These are phyloP conservation scores for Pterostichus madidus DNA, from an alignment of 2,888 invertebrate genomes.

Conservation along the genomic window DNA sequence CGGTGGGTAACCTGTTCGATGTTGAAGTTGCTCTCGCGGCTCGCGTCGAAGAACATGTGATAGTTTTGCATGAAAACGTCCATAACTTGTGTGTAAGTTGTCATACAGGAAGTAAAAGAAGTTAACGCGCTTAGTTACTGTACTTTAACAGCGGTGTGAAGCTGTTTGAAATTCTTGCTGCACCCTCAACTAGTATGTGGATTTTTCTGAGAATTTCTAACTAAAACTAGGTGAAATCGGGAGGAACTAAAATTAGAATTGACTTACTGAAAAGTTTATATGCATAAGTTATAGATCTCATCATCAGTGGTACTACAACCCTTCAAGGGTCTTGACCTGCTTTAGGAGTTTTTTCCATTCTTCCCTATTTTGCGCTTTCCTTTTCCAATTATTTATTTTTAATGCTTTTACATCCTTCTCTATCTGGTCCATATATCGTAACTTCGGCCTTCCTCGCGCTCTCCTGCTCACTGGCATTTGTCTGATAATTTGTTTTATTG, in stretches of 20 bases:
- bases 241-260: not conserved
- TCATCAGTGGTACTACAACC: too few species aligned
- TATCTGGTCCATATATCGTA: too few species aligned
- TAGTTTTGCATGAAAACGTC: conserved; percentile 35
- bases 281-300: too few species aligned
- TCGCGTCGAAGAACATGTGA: conserved; percentile 4
- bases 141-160: conserved; percentile 3
- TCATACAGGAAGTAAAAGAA: conserved; percentile 50
- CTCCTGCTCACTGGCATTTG: too few species aligned
- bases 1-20: conserved; percentile 2
- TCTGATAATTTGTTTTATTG: too few species aligned
- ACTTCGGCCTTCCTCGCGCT: too few species aligned
- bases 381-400: too few species aligned
- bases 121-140: conserved; percentile 34
- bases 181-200: conserved; percentile 13
- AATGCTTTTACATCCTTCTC: too few species aligned
- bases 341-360: too few species aligned
- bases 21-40: not conserved
- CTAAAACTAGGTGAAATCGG: not conserved
- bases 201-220: not conserved
- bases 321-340: too few species aligned
- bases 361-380: too few species aligned
- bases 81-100: conserved; percentile 17
- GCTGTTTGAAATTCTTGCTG: conserved; percentile 33
- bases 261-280: too few species aligned